phyloP scores from a whole-genome alignment of 2,888 invertebrate species.

The Pyrrhia umbra region DNA sequence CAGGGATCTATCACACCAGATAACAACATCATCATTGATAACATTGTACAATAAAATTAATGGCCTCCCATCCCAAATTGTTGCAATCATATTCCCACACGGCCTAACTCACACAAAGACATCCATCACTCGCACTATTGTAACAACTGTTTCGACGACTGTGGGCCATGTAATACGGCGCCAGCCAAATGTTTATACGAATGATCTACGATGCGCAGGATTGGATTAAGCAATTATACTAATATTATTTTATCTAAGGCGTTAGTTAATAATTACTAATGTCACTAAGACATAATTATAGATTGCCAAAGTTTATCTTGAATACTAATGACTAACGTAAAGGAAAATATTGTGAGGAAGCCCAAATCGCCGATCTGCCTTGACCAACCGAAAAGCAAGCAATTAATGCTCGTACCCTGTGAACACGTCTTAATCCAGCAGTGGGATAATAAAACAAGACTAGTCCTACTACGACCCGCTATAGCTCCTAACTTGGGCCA shows the following conservation, averaged over 20 bases:
- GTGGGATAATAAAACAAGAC: too few species aligned
- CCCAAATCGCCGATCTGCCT: too few species aligned
- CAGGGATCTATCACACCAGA: neutral
- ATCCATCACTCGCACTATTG: conserved; percentile 49
- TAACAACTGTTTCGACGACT: conserved; percentile 23
- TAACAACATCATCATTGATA: neutral
- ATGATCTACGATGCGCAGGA: conserved; percentile 50
- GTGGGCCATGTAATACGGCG: conserved; percentile 40
- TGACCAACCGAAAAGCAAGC: too few species aligned
- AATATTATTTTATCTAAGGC: too few species aligned
- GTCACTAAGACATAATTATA: too few species aligned
- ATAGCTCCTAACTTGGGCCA: neutral
- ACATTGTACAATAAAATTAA: conserved; percentile 11
- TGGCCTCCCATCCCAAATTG: conserved; percentile 24
- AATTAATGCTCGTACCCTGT: too few species aligned
- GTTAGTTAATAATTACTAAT: too few species aligned
- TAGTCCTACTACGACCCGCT: neutral
- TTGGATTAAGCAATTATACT: conserved; percentile 57
- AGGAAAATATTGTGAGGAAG: too few species aligned
- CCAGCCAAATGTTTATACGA: conserved; percentile 35
- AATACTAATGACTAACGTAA: too few species aligned
- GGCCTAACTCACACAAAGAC: conserved; percentile 23
- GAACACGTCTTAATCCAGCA: too few species aligned
- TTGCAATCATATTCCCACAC: conserved; percentile 48
- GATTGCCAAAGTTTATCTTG: too few species aligned